Conservation (phyloP, 1,140 invertebrate genomes). For the Drosophila melanogaster region DNA sequence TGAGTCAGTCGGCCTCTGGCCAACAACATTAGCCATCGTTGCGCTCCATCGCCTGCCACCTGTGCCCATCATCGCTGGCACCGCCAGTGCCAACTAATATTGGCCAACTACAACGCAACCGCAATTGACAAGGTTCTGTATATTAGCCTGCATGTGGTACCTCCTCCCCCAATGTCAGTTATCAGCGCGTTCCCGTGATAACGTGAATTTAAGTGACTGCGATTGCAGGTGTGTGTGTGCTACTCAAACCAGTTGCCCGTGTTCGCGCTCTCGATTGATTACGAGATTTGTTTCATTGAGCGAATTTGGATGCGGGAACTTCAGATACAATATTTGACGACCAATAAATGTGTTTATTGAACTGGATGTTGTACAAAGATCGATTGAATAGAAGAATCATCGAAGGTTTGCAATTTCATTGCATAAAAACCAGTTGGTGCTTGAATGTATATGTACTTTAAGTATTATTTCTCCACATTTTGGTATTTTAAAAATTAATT, state of each 20-base stretch:
- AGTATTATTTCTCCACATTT: too few relatives aligned
- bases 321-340: slow-evolving; percentile 18
- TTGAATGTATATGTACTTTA: neutral
- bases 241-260: slow-evolving; percentile 20
- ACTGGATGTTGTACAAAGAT: neutral
- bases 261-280: neutral
- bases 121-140: slow-evolving; percentile 20
- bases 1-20: slow-evolving; percentile 65
- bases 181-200: slow-evolving; percentile 28
- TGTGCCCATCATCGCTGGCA: slow-evolving; percentile 4
- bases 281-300: slow-evolving; percentile 22
- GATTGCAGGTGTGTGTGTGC: slow-evolving; percentile 14
- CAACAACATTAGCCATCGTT: slow-evolving; percentile 23
- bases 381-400: neutral
- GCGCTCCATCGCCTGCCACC: slow-evolving; percentile 35
- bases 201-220: slow-evolving; percentile 4
- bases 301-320: slow-evolving; percentile 3
- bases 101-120: slow-evolving; percentile 14
- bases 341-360: slow-evolving; percentile 31
- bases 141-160: neutral
- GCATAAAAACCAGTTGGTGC: neutral
- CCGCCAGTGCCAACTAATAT: slow-evolving; percentile 2
- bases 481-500: too few relatives aligned
- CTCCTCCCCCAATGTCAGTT: slow-evolving; percentile 34
- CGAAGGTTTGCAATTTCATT: too few relatives aligned